Percentiles rank a stretch among this genome's conserved stretches.
Evolutionary conservation across 2,797 vertebrate species (phyloP).

Genomic region (Neoniphon sammara): DNA sequence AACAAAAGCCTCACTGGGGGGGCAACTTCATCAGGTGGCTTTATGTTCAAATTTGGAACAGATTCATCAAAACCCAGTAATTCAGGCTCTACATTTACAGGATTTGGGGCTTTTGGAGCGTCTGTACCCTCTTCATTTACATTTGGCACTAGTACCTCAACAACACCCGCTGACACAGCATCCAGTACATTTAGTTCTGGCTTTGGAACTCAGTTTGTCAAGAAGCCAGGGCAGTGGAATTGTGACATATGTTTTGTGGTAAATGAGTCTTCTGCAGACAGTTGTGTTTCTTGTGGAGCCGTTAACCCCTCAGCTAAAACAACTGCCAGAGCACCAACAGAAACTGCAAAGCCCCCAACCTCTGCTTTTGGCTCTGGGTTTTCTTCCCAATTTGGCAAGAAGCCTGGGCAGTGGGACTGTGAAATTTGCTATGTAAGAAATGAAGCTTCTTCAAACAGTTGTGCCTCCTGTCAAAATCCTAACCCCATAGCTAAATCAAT

Average conservation of each 20-base stretch:
- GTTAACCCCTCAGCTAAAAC: slow-evolving; percentile 70
- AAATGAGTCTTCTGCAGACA: slow-evolving; percentile 68
- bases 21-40: slow-evolving; percentile 50
- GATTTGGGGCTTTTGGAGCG: slow-evolving; percentile 78
- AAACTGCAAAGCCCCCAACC: slow-evolving; percentile 28
- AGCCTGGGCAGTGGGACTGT: slow-evolving; percentile 88
- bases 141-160: slow-evolving; percentile 75
- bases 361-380: slow-evolving; percentile 73
- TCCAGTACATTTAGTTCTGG: slow-evolving; percentile 54
- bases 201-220: slow-evolving; percentile 75
- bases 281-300: slow-evolving; percentile 77
- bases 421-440: slow-evolving; percentile 84
- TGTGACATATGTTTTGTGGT: slow-evolving; percentile 68
- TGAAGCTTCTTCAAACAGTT: slow-evolving; percentile 76
- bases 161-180: slow-evolving; percentile 59
- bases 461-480: slow-evolving; percentile 80
- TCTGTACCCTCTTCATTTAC: slow-evolving; percentile 78
- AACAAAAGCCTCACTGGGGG: slow-evolving; percentile 59
- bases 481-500: slow-evolving; percentile 76
- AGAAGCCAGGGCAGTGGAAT: slow-evolving; percentile 72
- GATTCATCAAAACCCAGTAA: slow-evolving; percentile 66
- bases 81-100: slow-evolving; percentile 65
- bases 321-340: slow-evolving; percentile 16
- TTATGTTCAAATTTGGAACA: slow-evolving; percentile 83
- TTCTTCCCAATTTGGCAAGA: slow-evolving; percentile 82